These are phyloP conservation scores for Novumbra hubbsi DNA, from an alignment of 2,797 vertebrate genomes.

Conservation along the genomic window DNA sequence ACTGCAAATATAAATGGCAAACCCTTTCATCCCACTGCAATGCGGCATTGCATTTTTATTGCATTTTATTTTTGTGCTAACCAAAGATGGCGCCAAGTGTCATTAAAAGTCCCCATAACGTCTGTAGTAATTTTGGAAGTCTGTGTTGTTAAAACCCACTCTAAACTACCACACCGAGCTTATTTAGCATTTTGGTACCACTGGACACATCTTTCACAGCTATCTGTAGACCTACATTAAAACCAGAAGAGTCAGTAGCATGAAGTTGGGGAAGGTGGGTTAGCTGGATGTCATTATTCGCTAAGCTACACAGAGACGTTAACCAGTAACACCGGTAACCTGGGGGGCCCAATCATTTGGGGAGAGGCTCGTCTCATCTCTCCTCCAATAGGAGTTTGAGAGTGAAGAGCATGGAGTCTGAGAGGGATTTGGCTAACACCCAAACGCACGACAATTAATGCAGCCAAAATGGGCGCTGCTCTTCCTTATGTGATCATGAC, in stretches of 20 bases:
- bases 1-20: neutral
- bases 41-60: neutral
- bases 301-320: neutral
- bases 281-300: conserved; percentile 25
- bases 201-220: neutral
- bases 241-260: neutral
- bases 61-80: too few relatives aligned
- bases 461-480: neutral
- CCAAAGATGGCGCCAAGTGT: neutral
- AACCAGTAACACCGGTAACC: conserved; percentile 6
- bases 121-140: too few relatives aligned
- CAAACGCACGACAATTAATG: neutral
- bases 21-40: neutral
- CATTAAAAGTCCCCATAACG: neutral
- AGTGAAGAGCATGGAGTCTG: conserved; percentile 5
- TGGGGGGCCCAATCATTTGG: conserved; percentile 19
- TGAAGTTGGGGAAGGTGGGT: neutral
- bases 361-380: conserved; percentile 32
- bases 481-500: neutral
- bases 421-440: conserved; percentile 18
- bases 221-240: neutral
- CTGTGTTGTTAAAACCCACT: too few relatives aligned
- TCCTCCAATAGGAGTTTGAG: conserved; percentile 47
- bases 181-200: neutral
- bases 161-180: neutral